These are phyloP conservation scores for Caenorhabditis brenneri DNA, from an alignment of 1,140 invertebrate genomes.

Conservation along the genomic window DNA sequence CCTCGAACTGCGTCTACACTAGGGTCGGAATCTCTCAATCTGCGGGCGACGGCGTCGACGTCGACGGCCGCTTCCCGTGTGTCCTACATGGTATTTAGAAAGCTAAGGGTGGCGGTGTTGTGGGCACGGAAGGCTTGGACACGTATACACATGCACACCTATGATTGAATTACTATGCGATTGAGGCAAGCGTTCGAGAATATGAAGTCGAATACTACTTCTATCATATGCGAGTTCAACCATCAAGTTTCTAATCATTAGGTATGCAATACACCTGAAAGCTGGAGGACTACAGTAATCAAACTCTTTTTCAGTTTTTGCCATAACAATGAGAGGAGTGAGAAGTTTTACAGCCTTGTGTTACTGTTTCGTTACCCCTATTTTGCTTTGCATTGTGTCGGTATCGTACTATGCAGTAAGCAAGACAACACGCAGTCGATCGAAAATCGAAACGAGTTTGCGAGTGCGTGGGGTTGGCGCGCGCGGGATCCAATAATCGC, in stretches of 20 bases:
- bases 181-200: no score
- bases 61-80: constrained; percentile 19
- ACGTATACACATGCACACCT: not conserved
- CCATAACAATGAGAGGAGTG: no score
- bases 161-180: not conserved
- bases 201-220: no score
- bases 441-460: constrained; percentile 34
- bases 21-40: not conserved
- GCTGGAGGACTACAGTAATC: no score
- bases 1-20: not conserved
- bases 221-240: no score
- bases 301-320: no score
- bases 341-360: not conserved
- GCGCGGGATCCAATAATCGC: constrained; percentile 24
- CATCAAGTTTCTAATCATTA: no score
- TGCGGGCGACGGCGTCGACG: not conserved
- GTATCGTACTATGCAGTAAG: not conserved
- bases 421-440: constrained; percentile 10
- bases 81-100: constrained; percentile 34
- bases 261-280: no score
- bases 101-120: not conserved
- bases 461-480: not conserved
- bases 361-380: not conserved
- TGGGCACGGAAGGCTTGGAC: not conserved
- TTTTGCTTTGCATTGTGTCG: not conserved